Conservation (phyloP, 2,113 vertebrate genomes). For the Hemibagrus wyckioides region DNA sequence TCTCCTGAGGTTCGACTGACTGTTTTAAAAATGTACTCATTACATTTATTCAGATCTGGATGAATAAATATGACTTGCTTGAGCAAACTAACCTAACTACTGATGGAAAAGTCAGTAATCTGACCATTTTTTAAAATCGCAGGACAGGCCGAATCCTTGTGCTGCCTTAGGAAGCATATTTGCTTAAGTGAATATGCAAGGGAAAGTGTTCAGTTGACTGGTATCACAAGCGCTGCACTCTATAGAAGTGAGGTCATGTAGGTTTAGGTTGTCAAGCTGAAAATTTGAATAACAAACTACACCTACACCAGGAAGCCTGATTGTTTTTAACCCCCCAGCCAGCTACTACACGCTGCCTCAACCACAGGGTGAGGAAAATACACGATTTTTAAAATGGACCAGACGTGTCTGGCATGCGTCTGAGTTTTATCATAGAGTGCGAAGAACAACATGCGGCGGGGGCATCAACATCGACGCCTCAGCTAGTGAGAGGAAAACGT, state of each 20-base stretch:
- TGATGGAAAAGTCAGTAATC: too few relatives aligned
- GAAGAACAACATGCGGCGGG: neutral
- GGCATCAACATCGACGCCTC: neutral
- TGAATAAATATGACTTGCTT: too few relatives aligned
- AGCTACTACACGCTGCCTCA: neutral
- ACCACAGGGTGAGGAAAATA: neutral
- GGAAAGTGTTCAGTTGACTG: neutral
- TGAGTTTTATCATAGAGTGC: neutral
- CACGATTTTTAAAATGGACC: neutral
- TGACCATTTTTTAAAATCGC: neutral
- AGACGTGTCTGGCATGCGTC: neutral
- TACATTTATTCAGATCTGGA: neutral
- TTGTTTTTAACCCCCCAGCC: neutral
- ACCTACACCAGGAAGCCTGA: constrained; percentile 9
- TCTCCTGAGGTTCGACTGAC: constrained; percentile 4
- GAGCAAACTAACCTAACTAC: neutral
- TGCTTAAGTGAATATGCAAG: constrained; percentile 12
- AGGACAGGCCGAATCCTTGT: neutral
- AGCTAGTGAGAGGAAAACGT: neutral
- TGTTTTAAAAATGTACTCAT: constrained; percentile 1
- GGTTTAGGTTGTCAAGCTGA: neutral
- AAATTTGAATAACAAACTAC: constrained; percentile 59
- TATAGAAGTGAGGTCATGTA: neutral
- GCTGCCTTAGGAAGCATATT: neutral
- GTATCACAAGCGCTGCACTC: neutral